Conservation (phyloP, 2,888 invertebrate genomes). For the Synergus gifuensis region DNA sequence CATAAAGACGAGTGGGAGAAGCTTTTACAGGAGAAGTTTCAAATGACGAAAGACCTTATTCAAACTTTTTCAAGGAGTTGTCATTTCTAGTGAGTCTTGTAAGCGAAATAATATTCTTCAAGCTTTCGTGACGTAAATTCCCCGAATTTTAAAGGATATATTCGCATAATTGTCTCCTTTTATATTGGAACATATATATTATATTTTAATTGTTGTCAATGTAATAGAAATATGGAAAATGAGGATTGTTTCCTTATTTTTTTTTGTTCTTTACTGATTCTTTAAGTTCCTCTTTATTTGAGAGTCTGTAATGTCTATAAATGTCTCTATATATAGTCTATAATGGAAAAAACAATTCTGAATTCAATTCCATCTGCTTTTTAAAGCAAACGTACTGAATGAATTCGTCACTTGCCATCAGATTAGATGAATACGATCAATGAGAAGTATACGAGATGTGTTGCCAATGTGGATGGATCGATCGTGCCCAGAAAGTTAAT, state of each 20-base stretch:
- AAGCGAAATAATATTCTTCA: not conserved
- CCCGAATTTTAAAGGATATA: not conserved
- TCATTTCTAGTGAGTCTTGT: not conserved
- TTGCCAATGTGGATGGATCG: conserved; percentile 19
- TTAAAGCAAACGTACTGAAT: not conserved
- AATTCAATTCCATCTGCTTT: not conserved
- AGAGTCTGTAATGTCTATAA: not conserved
- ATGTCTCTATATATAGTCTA: no score
- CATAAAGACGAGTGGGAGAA: conserved; percentile 50
- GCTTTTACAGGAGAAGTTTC: not conserved
- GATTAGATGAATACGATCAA: conserved; percentile 9
- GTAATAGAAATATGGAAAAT: no score
- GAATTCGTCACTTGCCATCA: not conserved
- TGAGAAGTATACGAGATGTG: not conserved
- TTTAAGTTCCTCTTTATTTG: no score
- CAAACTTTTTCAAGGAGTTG: not conserved
- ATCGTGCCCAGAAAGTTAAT: conserved; percentile 32
- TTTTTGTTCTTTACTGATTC: no score
- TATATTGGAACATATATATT: no score
- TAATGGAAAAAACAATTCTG: not conserved
- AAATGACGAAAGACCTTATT: not conserved
- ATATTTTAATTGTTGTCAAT: no score
- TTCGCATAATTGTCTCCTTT: not conserved
- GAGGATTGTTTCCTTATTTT: no score
- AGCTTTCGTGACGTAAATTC: not conserved